Conservation (phyloP, 2,797 vertebrate genomes). For the Gymnothorax javanicus region DNA sequence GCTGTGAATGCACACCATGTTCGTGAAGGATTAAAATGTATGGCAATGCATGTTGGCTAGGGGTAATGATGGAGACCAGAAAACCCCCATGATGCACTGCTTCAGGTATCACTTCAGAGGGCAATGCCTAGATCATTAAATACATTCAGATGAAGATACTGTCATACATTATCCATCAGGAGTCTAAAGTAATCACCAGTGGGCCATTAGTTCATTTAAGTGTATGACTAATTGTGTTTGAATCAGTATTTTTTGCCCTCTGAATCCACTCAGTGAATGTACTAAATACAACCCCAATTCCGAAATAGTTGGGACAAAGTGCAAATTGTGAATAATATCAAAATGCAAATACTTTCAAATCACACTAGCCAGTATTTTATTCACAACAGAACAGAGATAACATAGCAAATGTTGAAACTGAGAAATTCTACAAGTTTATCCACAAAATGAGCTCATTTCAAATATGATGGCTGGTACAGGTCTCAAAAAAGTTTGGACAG, state of each 20-base stretch:
- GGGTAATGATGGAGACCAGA: background rate
- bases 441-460: too few species aligned
- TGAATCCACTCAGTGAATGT: background rate
- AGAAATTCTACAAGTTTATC: too few species aligned
- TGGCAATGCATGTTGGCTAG: background rate
- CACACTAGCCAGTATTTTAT: too few species aligned
- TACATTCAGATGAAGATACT: slow-evolving; percentile 16
- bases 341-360: too few species aligned
- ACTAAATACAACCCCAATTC: background rate
- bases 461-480: too few species aligned
- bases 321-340: too few species aligned
- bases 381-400: too few species aligned
- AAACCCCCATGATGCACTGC: background rate
- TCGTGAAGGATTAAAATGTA: background rate
- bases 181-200: slow-evolving; percentile 1
- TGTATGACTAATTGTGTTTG: background rate
- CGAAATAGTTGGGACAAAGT: too few species aligned
- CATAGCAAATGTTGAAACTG: too few species aligned
- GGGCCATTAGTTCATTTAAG: slow-evolving; percentile 3
- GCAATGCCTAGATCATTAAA: slow-evolving; percentile 13
- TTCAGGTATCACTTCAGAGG: background rate
- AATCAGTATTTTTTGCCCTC: background rate
- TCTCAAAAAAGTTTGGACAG: too few species aligned
- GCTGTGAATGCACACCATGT: background rate
- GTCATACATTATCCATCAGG: background rate